A percentile compares a stretch with the other conserved stretches of the same genome.
Evolutionary conservation across 2,797 vertebrate genomes (phyloP).

Genomic region (Pelobates cultripes): DNA sequence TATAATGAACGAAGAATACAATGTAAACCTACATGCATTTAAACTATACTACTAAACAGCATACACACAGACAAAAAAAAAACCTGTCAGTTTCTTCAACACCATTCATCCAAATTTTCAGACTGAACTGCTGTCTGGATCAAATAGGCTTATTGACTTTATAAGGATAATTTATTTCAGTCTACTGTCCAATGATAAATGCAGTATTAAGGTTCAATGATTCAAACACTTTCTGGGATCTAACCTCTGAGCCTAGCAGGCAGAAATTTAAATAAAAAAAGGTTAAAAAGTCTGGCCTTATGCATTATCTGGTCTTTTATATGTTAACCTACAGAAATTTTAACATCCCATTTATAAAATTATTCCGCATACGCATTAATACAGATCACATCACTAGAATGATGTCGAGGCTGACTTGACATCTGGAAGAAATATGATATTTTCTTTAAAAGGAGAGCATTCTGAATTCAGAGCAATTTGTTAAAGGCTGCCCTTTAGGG

Average conservation of each 20-base stretch:
- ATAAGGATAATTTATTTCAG: constrained; percentile 68
- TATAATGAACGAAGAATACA: constrained; percentile 27
- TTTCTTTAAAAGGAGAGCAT: constrained; percentile 29
- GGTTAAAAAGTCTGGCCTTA: constrained; percentile 41
- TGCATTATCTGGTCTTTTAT: constrained; percentile 57
- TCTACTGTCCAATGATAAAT: constrained; percentile 66
- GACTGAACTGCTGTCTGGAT: constrained; percentile 65
- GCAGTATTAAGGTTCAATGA: constrained; percentile 68
- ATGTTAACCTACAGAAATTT: constrained; percentile 33
- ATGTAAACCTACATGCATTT: constrained; percentile 36
- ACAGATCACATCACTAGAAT: constrained; percentile 37
- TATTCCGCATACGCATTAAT: constrained; percentile 38
- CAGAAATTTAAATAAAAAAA: constrained; percentile 66
- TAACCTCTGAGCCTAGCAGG: constrained; percentile 62
- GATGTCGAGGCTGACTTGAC: constrained; percentile 35
- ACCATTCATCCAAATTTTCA: constrained; percentile 64
- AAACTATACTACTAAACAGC: constrained; percentile 37
- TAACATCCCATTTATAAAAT: constrained; percentile 46
- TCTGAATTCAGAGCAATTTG: constrained; percentile 38
- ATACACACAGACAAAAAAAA: constrained; percentile 43
- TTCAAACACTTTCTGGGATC: constrained; percentile 65
- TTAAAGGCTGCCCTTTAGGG: constrained; percentile 36
- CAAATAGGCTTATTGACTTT: constrained; percentile 68
- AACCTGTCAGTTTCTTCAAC: constrained; percentile 64
- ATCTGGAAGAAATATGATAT: constrained; percentile 36